A percentile compares a stretch with the other conserved stretches of the same genome.
Conservation (phyloP, 35 echinoderm and acorn worm genomes). For the Ophiothrix spiculata region DNA sequence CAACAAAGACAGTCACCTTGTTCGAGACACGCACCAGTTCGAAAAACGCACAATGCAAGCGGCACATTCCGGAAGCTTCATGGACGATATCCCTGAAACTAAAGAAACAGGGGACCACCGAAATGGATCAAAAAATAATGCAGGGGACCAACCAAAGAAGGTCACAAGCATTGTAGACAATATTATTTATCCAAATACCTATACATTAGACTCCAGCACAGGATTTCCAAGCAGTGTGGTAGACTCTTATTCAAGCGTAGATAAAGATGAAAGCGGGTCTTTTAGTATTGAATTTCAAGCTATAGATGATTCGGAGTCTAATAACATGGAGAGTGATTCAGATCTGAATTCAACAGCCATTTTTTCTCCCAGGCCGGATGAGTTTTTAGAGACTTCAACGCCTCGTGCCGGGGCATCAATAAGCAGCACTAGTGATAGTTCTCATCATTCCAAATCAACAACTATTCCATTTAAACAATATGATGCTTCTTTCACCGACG, state of each 20-base stretch:
- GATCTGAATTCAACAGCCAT: too few relatives aligned
- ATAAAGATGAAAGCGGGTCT: constrained; percentile 62
- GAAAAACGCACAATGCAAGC: constrained; percentile 33
- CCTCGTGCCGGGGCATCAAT: background rate
- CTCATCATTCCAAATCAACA: background rate
- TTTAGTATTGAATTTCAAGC: constrained; percentile 64
- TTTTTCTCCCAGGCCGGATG: too few relatives aligned
- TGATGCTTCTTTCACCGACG: background rate
- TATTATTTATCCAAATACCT: background rate
- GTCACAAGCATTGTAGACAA: background rate
- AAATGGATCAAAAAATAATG: too few relatives aligned
- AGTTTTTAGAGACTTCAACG: background rate
- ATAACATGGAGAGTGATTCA: background rate
- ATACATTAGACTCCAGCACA: background rate
- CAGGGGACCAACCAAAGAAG: background rate
- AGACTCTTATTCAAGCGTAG: background rate
- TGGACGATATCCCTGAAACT: background rate
- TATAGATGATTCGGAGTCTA: background rate
- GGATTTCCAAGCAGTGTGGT: background rate
- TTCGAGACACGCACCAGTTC: constrained; percentile 57
- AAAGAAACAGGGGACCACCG: background rate
- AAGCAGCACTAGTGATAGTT: background rate
- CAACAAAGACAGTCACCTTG: constrained; percentile 68
- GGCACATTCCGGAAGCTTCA: background rate
- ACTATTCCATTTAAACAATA: constrained; percentile 35